Percentiles rank a stretch among this genome's conserved stretches.
Conservation (phyloP, 2,113 vertebrate species). For the Lepisosteus oculatus region DNA sequence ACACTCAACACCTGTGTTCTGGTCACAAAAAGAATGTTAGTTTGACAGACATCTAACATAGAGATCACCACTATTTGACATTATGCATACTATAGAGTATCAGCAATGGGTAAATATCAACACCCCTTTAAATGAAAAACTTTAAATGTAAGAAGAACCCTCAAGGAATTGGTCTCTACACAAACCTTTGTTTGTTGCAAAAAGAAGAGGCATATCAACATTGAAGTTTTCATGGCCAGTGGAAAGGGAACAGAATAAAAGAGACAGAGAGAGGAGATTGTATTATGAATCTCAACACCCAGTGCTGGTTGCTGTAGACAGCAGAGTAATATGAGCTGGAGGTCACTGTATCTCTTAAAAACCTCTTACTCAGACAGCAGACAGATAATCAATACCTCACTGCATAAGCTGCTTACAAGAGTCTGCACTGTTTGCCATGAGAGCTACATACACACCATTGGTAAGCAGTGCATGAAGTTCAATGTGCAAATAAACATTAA, state of each 20-base stretch:
- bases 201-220: neutral
- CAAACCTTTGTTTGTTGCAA: neutral
- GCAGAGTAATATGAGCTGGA: conserved; percentile 38
- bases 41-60: neutral
- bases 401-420: conserved; percentile 44
- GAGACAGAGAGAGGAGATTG: neutral
- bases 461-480: no score
- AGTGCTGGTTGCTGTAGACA: conserved; percentile 7
- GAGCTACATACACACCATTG: neutral
- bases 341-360: conserved; percentile 57
- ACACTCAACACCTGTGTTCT: neutral
- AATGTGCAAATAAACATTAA: no score
- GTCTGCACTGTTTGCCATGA: conserved; percentile 25
- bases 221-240: neutral
- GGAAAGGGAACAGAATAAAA: neutral
- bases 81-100: no score
- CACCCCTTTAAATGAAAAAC: no score
- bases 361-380: conserved; percentile 43
- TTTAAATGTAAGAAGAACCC: no score
- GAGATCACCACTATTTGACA: no score
- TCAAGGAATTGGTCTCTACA: neutral
- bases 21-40: conserved; percentile 6
- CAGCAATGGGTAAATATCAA: no score
- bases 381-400: conserved; percentile 57
- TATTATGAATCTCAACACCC: no score